phyloP scores from a whole-genome alignment of 2,888 invertebrate genomes.

The Drosophila algonquin region DNA sequence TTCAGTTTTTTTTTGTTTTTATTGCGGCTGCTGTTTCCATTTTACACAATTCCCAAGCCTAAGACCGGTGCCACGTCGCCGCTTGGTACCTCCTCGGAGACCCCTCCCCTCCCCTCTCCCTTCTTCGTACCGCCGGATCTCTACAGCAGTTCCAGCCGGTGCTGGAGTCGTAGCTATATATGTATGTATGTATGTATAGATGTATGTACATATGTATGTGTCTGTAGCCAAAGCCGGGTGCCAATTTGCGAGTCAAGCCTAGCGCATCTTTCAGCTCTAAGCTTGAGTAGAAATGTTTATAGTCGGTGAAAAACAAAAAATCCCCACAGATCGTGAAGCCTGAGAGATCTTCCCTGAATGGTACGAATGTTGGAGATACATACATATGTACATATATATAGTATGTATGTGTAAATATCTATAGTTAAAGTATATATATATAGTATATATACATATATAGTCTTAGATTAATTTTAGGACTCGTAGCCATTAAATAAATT shows the following conservation, averaged over 20 bases:
- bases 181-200: too few relatives aligned
- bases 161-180: constrained; percentile 16
- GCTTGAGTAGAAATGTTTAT: constrained; percentile 20
- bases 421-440: too few relatives aligned
- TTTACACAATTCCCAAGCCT: constrained; percentile 66
- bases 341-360: constrained; percentile 9
- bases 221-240: constrained; percentile 32
- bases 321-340: constrained; percentile 29
- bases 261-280: constrained; percentile 35
- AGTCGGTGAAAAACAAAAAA: constrained; percentile 13
- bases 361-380: not conserved
- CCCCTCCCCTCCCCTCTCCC: constrained; percentile 19
- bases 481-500: not conserved
- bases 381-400: too few relatives aligned
- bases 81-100: constrained; percentile 63
- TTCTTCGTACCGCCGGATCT: not conserved
- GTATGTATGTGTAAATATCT: too few relatives aligned
- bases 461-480: not conserved
- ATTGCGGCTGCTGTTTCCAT: constrained; percentile 22
- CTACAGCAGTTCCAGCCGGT: constrained; percentile 39
- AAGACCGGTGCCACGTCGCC: constrained; percentile 65
- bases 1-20: constrained; percentile 24
- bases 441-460: too few relatives aligned
- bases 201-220: not conserved
- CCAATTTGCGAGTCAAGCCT: constrained; percentile 52